Percentiles rank a stretch among this genome's conserved stretches.
Evolutionary conservation across 2,113 vertebrate genomes (phyloP).

Genomic region (Helogale parvula): DNA sequence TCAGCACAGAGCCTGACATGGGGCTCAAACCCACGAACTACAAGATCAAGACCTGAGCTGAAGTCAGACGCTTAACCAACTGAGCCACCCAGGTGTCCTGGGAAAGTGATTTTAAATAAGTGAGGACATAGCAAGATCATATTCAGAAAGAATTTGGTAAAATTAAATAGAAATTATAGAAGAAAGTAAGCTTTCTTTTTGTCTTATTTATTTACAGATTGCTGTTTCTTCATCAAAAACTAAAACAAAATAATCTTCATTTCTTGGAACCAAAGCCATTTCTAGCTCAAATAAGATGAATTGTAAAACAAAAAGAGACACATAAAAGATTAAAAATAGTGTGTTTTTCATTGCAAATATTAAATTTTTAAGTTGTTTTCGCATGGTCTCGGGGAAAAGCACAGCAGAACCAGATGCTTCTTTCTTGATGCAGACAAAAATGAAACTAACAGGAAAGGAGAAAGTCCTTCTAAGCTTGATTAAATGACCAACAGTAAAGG

Average conservation of each 20-base stretch:
- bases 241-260: conserved; percentile 25
- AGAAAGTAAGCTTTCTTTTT: background rate
- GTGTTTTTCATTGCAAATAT: background rate
- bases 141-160: background rate
- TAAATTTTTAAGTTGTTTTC: conserved; percentile 50
- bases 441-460: conserved; percentile 26
- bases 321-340: background rate
- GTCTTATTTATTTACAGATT: background rate
- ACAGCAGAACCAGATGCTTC: conserved; percentile 41
- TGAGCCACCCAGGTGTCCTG: no score
- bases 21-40: no score
- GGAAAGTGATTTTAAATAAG: background rate
- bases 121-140: background rate
- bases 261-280: conserved; percentile 15
- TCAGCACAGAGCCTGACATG: no score
- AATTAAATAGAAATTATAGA: conserved; percentile 36
- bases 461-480: conserved; percentile 55
- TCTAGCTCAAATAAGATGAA: background rate
- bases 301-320: conserved; percentile 6
- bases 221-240: background rate
- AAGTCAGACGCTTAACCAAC: no score
- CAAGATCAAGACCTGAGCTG: no score
- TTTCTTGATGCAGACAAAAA: conserved; percentile 5
- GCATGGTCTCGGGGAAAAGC: conserved; percentile 60
- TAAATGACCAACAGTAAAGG: background rate